phyloP scores from a whole-genome alignment of 2,888 invertebrate species.

The Argyresthia albistria region DNA sequence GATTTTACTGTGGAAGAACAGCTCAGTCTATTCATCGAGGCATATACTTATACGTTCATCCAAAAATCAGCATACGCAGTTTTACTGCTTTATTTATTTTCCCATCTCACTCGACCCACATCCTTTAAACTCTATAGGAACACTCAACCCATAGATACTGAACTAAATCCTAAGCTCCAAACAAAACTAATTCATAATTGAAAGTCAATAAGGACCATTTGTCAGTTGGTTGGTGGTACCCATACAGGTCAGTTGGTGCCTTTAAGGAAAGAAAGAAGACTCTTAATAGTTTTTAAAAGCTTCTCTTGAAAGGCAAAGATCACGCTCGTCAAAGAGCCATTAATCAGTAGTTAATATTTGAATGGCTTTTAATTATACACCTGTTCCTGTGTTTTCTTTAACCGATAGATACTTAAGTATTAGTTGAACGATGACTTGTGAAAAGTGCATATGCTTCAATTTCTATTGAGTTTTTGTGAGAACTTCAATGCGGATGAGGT shows the following conservation, averaged over 20 bases:
- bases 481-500: too few relatives aligned
- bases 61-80: too few relatives aligned
- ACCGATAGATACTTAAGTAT: constrained; percentile 4
- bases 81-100: background rate
- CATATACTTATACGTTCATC: too few relatives aligned
- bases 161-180: background rate
- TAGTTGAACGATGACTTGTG: too few relatives aligned
- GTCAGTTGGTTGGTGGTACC: background rate
- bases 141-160: background rate
- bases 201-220: too few relatives aligned
- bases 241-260: constrained; percentile 13
- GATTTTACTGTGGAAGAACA: too few relatives aligned
- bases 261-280: constrained; percentile 11
- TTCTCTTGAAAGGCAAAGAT: constrained; percentile 15
- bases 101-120: constrained; percentile 13
- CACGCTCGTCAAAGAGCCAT: constrained; percentile 19
- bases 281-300: background rate
- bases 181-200: too few relatives aligned
- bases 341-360: constrained; percentile 13
- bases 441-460: too few relatives aligned
- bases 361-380: constrained; percentile 17
- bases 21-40: too few relatives aligned
- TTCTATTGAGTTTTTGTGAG: too few relatives aligned
- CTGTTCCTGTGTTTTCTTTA: constrained; percentile 12
- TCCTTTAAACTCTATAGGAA: constrained; percentile 4